Evolutionary conservation across 30 jellyfish, hydroid and myxozoan genomes (phyloP), one percentile per base, ranked within the genome.

Genomic region (Haliclystus octoradiatus): DNA sequence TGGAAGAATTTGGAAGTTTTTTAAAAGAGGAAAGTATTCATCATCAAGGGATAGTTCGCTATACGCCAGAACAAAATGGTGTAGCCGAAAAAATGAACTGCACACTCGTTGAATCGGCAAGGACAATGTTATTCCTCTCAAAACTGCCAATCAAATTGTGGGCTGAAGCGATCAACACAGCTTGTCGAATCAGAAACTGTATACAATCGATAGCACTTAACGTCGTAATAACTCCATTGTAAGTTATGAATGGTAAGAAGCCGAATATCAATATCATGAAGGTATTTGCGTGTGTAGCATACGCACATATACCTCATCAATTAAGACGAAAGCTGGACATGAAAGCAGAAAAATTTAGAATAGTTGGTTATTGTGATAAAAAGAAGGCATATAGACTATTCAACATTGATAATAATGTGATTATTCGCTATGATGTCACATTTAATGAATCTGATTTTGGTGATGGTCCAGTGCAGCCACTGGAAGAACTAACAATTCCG

Each of bases 281-380:
- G 26, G 25, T 52, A 26, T 71, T 71, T 71, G 81, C 62, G 9
- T 71, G 73, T 34, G 49, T 28, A 26, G 80, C 80, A 5, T 69
- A 69, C 49, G 28, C 52, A 28, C 76, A 71, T 71, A 53, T 71
- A 9, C 49, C 77, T 24, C 33, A 71, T 23, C 47, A 71, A 9
- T 28, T 30, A 31, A 51, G 81, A 33, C 28, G 49, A 25, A 71
- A 71, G 31, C 52, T 29, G 81, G 81, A 71, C 25, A 73, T 73
- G 22, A 71, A 71, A 30, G 50, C 81, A 33, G 52, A 63, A 30
- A 71, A 71, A 4, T 63, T 57, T 31, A 63, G 26, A 24, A 24
- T 63, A 15, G 62, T 63, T 63, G 73, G 73, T 15, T 63, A 63
- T 31, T 26, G 73, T 26, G 30, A 24, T 62, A 63, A 63, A 24